Conservation (phyloP, 2,113 vertebrate species). For the Leptodactylus fuscus region DNA sequence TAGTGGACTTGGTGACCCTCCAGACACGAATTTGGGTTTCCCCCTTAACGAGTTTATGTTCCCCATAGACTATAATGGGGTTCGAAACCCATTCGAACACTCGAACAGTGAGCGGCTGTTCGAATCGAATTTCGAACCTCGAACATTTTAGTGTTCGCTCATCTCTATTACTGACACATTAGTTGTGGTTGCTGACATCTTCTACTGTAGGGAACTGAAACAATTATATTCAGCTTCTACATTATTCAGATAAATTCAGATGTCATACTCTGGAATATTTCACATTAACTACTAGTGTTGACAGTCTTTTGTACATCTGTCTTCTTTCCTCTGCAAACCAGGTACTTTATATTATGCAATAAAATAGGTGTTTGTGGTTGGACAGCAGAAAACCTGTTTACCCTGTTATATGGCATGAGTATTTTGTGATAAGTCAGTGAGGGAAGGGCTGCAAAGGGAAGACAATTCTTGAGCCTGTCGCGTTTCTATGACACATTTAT, state of each 20-base stretch:
- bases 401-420: background rate
- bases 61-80: no score
- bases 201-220: background rate
- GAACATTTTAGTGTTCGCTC: no score
- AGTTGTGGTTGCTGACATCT: background rate
- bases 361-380: background rate
- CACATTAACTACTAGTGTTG: background rate
- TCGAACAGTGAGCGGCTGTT: no score
- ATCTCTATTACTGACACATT: no score
- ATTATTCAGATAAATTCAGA: background rate
- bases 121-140: no score
- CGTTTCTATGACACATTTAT: background rate
- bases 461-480: background rate
- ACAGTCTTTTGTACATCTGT: background rate
- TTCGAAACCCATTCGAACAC: no score
- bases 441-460: background rate
- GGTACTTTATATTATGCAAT: background rate
- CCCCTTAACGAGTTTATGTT: no score
- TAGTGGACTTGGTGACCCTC: no score
- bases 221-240: background rate
- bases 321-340: background rate
- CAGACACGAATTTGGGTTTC: no score
- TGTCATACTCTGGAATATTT: background rate
- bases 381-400: background rate
- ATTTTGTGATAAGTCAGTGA: background rate